phyloP scores from a whole-genome alignment of 2,797 vertebrate species.

The Loriculus beryllinus region DNA sequence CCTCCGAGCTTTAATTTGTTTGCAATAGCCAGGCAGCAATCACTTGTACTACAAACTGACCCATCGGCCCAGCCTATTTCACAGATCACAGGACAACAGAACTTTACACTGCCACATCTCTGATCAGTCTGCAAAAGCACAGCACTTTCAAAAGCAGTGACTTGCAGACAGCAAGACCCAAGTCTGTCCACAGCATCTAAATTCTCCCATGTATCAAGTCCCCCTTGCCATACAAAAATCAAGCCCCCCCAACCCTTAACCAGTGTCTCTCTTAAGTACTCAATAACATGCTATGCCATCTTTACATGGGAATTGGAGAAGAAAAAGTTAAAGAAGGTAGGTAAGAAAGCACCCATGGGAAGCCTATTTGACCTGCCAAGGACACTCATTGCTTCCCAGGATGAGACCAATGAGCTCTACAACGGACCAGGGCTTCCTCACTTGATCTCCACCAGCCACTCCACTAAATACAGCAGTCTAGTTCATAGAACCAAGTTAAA shows the following conservation, averaged over 20 bases:
- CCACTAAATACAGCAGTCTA: background rate
- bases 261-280: background rate
- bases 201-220: background rate
- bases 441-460: background rate
- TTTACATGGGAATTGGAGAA: rapidly evolving
- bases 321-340: background rate
- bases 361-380: background rate
- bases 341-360: background rate
- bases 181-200: background rate
- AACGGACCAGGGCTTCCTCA: background rate
- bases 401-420: rapidly evolving
- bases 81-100: background rate
- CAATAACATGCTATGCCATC: background rate
- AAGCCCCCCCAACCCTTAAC: background rate
- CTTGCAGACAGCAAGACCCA: background rate
- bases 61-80: background rate
- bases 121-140: background rate
- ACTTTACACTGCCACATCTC: rapidly evolving
- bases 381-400: background rate
- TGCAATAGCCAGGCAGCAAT: background rate
- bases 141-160: background rate
- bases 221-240: background rate
- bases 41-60: background rate
- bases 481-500: background rate
- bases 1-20: background rate